Evolutionary conservation across 2,888 invertebrate species (phyloP), one percentile per base, ranked within the genome.

Genomic region (Quadriops clusia): DNA sequence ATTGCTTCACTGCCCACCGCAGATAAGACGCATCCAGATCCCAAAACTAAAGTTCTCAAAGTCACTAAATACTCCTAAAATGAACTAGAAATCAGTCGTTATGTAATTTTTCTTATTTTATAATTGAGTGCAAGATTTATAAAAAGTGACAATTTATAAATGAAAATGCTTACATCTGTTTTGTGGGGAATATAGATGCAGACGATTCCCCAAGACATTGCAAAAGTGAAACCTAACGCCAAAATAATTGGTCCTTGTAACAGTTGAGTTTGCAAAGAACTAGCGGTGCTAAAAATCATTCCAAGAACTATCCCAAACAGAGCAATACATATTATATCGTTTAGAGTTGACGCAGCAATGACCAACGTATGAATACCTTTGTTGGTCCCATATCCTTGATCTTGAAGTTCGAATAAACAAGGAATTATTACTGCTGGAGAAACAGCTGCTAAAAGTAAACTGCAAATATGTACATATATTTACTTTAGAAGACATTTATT

Each of bases 401-500:
- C 73, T 48, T 74, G 68, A 11, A 80, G 58, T 33, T 61, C 56
- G 11, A 81, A 60, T 54, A 82, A 65, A 7, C 73, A 68, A 0
- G 80, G 79, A 12, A 81, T 78, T 23, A 80, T 74, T 17, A 81
- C 79, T 36, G 81, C 81, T 2, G 80, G 78, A 0, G 77, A 77
- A 2, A 81, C 77, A 4, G 78, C 79, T 10, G 75, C 73, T 41
- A 76, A 53, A 3, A 73, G 64, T 45, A 74, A 65, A 17, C 74
- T 74, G 40, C 18, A 44, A 39, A 25, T 24, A 16, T 30, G 17
- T n/a, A n/a, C n/a, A n/a, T n/a, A n/a, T n/a, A n/a, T n/a, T n/a
- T n/a, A n/a, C n/a, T n/a, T n/a, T 7, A 8, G 10, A n/a, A n/a
- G n/a, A n/a, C n/a, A n/a, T n/a, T n/a, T n/a, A n/a, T n/a, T n/a